Evolutionary conservation across 2,888 invertebrate genomes (phyloP).

Genomic region (Exephanes ischioxanthus): DNA sequence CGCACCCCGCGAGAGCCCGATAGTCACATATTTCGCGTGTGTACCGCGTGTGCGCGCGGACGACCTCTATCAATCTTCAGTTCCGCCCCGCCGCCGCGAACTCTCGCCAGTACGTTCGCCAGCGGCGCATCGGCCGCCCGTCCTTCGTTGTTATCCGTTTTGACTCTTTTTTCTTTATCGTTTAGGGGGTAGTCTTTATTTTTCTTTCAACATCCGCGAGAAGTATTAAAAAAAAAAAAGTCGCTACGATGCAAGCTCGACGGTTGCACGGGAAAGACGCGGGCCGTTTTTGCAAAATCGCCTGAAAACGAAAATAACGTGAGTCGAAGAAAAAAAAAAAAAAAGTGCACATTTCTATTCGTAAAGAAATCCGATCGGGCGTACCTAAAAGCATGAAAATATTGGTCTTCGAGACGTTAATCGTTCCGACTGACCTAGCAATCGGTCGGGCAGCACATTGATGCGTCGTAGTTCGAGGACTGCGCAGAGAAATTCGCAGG

Average conservation of each 20-base stretch:
- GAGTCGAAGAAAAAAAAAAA: neutral
- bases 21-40: conserved; percentile 32
- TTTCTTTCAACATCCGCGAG: neutral
- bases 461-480: neutral
- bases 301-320: neutral
- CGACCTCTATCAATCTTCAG: conserved; percentile 15
- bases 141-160: conserved; percentile 58
- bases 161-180: conserved; percentile 52
- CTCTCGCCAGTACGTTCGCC: conserved; percentile 58
- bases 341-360: neutral
- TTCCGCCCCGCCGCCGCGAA: neutral
- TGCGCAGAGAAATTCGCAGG: conserved; percentile 17
- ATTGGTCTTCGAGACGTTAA: neutral
- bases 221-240: neutral
- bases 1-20: conserved; percentile 32
- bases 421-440: neutral
- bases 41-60: conserved; percentile 57
- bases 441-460: neutral
- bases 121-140: conserved; percentile 58
- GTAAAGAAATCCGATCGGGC: neutral
- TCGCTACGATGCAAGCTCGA: neutral
- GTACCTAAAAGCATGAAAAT: neutral
- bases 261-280: neutral
- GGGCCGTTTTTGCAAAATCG: neutral
- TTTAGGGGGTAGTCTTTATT: conserved; percentile 32